Base-by-base conservation (phyloP, 2,797 vertebrate genomes). In the Lateolabrax maculatus region DNA sequence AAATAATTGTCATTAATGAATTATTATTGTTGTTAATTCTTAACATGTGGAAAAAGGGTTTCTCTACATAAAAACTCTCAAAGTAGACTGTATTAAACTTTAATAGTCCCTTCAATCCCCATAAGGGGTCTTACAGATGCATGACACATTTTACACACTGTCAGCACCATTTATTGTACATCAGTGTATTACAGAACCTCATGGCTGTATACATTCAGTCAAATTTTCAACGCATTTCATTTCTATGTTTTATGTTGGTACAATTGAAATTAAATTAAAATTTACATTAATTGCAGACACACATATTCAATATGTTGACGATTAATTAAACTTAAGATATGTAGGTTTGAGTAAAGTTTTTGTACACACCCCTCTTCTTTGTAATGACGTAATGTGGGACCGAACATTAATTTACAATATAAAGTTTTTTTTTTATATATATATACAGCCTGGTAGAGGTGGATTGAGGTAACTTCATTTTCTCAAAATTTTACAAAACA, bases 21-120 rank as follows among this genome's bases (percentile, higher is more conserved):
- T 21, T 25, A 36, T 52, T 7, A n/a, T n/a, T n/a, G n/a, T n/a
- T n/a, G n/a, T n/a, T 0, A 39, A 25, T 5, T 48, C 21, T 37
- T 18, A 27, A 5, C 27, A 23, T 6, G 18, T 7, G 36, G 10
- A 49, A 58, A 74, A 9, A 8, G 16, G 6, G 19, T 71, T 60
- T 55, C 21, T 55, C 13, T 9, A 19, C 34, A 25, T 58, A 53
- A 34, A 9, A 62, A 57, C 49, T 58, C 6, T 44, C 15, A 21
- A 46, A 16, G 41, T 29, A 23, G n/a, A 16, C 19, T 51, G 1
- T 21, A 18, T 27, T 48, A 52, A 63, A 62, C 8, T 6, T 6
- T 15, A 36, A 44, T 53, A 48, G 31, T 57, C 11, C 39, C 25
- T 79, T 21, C 51, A 68, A 58, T 75, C 29, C 21, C 13, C 44